Percentiles rank a stretch among this genome's conserved stretches.
phyloP scores from a whole-genome alignment of 2,888 invertebrate species.

The Elaeidobius kamerunicus region DNA sequence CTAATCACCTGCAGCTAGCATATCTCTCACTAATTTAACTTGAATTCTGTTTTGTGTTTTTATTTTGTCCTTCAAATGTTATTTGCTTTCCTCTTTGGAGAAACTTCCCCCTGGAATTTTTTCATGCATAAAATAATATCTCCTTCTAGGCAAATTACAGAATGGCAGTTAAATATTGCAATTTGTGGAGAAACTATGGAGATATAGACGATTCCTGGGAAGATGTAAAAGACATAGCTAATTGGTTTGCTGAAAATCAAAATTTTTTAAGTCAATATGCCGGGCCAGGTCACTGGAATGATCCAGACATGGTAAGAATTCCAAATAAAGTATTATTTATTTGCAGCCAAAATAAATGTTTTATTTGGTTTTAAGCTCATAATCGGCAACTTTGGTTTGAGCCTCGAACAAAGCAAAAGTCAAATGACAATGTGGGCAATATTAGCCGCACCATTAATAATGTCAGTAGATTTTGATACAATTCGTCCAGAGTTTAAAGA shows the following conservation, averaged over 20 bases:
- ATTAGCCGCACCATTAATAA: constrained; percentile 63
- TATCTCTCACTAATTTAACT: too few species aligned
- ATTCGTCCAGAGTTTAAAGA: constrained; percentile 54
- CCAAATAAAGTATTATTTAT: background rate
- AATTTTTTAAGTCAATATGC: constrained; percentile 54
- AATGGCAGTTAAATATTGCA: constrained; percentile 56
- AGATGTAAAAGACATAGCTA: constrained; percentile 54
- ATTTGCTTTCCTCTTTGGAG: too few species aligned
- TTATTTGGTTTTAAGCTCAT: constrained; percentile 45
- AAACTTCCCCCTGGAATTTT: background rate
- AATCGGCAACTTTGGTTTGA: constrained; percentile 58
- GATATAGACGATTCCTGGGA: constrained; percentile 63
- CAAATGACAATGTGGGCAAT: constrained; percentile 71
- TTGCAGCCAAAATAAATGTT: background rate
- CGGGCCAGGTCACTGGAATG: constrained; percentile 67
- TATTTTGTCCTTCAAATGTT: background rate
- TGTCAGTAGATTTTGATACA: constrained; percentile 59
- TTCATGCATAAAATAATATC: background rate
- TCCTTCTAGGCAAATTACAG: constrained; percentile 54
- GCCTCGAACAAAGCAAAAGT: constrained; percentile 59
- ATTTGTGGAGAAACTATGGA: constrained; percentile 62
- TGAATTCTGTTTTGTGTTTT: background rate
- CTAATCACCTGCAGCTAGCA: too few species aligned
- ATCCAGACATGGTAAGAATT: constrained; percentile 62
- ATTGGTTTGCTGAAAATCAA: constrained; percentile 61